Conservation (phyloP, 2,888 invertebrate species). For the Acholoe squamosa region DNA sequence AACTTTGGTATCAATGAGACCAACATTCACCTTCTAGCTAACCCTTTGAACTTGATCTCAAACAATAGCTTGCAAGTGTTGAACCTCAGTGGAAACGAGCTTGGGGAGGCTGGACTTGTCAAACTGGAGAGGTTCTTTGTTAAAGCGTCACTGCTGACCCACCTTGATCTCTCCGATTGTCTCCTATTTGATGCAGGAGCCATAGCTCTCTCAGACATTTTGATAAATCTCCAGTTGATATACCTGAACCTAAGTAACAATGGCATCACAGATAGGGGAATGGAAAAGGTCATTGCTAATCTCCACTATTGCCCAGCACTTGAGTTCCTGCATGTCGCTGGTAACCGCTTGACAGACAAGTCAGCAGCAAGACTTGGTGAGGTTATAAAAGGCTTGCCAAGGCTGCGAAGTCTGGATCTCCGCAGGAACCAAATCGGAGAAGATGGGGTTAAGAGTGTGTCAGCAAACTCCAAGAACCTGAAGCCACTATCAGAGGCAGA, state of each 20-base stretch:
- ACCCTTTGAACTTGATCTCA: constrained; percentile 69
- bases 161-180: constrained; percentile 69
- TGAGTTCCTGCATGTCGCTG: constrained; percentile 69
- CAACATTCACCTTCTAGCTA: constrained; percentile 66
- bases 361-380: constrained; percentile 62
- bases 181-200: constrained; percentile 65
- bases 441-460: constrained; percentile 64
- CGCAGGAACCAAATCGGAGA: constrained; percentile 68
- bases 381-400: constrained; percentile 63
- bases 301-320: constrained; percentile 68
- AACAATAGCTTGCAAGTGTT: constrained; percentile 70
- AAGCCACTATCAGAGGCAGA: constrained; percentile 62
- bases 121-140: constrained; percentile 69
- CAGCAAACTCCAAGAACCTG: constrained; percentile 59
- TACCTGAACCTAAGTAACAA: constrained; percentile 68
- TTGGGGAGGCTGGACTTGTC: constrained; percentile 66
- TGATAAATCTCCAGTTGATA: constrained; percentile 68
- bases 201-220: constrained; percentile 66
- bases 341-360: constrained; percentile 68
- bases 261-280: constrained; percentile 67
- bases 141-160: constrained; percentile 70
- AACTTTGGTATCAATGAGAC: constrained; percentile 64
- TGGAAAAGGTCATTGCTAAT: constrained; percentile 61
- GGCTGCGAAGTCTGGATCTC: constrained; percentile 69
- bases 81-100: constrained; percentile 69